phyloP scores from a whole-genome alignment of 1,140 invertebrate species.

The Eciton burchellii region DNA sequence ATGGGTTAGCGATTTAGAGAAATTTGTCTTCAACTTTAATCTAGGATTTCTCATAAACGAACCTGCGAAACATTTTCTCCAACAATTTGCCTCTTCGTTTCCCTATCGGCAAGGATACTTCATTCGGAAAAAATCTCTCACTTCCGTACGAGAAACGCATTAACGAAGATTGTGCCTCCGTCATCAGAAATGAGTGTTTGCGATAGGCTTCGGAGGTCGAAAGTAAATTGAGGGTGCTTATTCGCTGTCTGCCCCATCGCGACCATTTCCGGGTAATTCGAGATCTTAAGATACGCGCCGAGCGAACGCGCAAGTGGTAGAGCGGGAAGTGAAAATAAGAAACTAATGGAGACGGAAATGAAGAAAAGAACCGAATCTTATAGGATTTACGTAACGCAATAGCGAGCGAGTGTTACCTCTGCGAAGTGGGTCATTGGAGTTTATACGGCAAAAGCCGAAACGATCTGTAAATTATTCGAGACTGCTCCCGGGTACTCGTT shows the following conservation, averaged over 20 bases:
- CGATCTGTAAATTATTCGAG: neutral
- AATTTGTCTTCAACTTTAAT: too few relatives aligned
- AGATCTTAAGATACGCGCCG: neutral
- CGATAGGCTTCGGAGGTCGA: slow-evolving; percentile 4
- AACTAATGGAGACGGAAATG: neutral
- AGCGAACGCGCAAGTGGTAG: neutral
- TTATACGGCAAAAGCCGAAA: neutral
- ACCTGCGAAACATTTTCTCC: neutral
- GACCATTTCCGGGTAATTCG: slow-evolving; percentile 27
- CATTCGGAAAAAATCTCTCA: slow-evolving; percentile 26
- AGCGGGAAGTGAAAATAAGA: neutral
- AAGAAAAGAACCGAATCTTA: neutral
- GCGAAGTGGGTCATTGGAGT: neutral
- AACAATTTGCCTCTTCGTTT: neutral
- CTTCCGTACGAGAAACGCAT: neutral
- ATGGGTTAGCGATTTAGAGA: neutral
- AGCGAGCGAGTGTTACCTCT: neutral
- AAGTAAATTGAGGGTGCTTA: slow-evolving; percentile 49
- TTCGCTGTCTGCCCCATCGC: slow-evolving; percentile 1
- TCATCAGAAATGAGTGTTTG: slow-evolving; percentile 15
- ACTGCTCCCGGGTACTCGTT: neutral
- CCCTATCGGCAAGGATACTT: neutral
- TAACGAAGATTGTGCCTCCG: slow-evolving; percentile 33
- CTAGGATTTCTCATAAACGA: too few relatives aligned
- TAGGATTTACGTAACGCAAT: neutral